Percentiles rank a stretch among this genome's conserved stretches.
These are phyloP conservation scores for Odobenus rosmarus DNA, from an alignment of 2,113 vertebrate genomes.

Conservation along the genomic window DNA sequence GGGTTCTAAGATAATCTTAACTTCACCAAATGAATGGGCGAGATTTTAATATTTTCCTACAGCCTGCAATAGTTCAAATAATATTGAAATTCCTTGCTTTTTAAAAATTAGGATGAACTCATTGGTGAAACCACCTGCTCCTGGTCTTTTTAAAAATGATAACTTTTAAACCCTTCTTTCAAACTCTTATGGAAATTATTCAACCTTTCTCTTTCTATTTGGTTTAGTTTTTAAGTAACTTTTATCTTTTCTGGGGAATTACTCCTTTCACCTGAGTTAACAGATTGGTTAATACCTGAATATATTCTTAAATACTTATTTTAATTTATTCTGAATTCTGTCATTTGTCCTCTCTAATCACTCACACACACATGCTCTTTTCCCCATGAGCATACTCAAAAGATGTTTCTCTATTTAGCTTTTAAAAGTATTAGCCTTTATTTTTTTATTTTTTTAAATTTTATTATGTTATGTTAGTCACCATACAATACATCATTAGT, in stretches of 20 bases:
- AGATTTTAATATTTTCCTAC: slow-evolving; percentile 17
- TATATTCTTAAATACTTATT: slow-evolving; percentile 8
- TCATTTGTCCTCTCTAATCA: slow-evolving; percentile 28
- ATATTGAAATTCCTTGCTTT: background rate
- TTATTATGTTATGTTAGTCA: too few relatives aligned
- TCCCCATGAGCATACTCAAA: background rate
- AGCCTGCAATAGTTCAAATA: background rate
- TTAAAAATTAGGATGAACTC: slow-evolving; percentile 10
- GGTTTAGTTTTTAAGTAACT: slow-evolving; percentile 3
- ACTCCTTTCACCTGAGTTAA: background rate
- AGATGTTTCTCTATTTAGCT: background rate
- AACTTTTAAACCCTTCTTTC: slow-evolving; percentile 21
- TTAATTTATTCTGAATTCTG: background rate
- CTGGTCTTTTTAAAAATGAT: background rate
- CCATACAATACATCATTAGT: too few relatives aligned
- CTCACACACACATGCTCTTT: background rate
- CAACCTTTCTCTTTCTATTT: slow-evolving; percentile 43
- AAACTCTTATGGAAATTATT: slow-evolving; percentile 16
- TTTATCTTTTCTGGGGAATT: slow-evolving; percentile 30
- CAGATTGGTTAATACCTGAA: background rate
- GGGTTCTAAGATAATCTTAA: background rate
- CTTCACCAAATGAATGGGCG: background rate
- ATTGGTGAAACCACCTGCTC: background rate
- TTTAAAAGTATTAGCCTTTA: background rate
- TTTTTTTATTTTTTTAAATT: background rate